Conservation (phyloP, 2,888 invertebrate species). For the Drosophila sordidapex region DNA sequence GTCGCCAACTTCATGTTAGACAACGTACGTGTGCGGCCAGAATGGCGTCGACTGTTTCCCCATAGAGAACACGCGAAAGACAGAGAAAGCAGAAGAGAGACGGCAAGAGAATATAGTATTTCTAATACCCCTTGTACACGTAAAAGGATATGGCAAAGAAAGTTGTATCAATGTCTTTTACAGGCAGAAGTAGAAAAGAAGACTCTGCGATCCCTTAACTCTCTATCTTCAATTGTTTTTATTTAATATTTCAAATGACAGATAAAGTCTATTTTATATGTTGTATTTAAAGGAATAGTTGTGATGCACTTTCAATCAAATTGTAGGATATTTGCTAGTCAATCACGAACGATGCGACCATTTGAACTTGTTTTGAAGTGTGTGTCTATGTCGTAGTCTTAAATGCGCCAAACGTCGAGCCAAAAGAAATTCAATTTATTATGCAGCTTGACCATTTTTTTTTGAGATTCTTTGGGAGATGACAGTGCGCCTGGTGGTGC, state of each 20-base stretch:
- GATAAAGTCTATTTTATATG: neutral
- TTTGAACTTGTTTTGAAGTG: slow-evolving; percentile 37
- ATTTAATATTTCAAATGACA: neutral
- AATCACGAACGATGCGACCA: neutral
- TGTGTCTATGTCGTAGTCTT: slow-evolving; percentile 58
- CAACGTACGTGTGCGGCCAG: slow-evolving; percentile 63
- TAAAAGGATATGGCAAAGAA: neutral
- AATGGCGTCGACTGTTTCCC: slow-evolving; percentile 34
- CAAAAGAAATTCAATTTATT: slow-evolving; percentile 77
- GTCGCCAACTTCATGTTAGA: slow-evolving; percentile 52
- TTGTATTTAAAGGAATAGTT: neutral
- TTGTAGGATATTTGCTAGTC: neutral
- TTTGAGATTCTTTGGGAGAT: slow-evolving; percentile 47
- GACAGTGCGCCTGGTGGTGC: slow-evolving; percentile 56
- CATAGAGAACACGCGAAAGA: neutral
- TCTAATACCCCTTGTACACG: neutral
- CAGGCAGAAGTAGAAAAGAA: neutral
- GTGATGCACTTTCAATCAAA: neutral
- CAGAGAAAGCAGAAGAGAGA: neutral
- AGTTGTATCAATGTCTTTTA: neutral
- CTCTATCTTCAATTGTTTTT: neutral
- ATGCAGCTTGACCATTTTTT: slow-evolving; percentile 66
- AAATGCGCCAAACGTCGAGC: slow-evolving; percentile 70
- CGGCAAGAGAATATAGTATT: slow-evolving; percentile 1
- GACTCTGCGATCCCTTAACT: neutral